phyloP scores from a whole-genome alignment of 2,113 vertebrate genomes.

The Megaceryle torquata region DNA sequence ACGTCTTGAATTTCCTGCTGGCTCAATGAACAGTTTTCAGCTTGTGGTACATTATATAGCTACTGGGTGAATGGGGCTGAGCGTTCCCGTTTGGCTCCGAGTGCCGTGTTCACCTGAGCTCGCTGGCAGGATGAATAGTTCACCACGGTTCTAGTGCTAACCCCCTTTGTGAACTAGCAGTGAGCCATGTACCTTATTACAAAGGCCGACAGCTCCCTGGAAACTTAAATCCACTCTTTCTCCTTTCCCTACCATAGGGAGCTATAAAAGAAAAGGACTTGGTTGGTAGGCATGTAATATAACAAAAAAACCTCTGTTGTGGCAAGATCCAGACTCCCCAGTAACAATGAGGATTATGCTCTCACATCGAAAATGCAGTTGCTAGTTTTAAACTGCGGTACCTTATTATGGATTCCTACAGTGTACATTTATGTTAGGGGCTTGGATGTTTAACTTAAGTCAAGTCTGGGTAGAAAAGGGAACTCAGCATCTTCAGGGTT shows the following conservation, averaged over 20 bases:
- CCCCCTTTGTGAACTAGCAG: conserved; percentile 65
- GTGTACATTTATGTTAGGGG: neutral
- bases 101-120: conserved; percentile 57
- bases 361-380: conserved; percentile 6
- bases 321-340: conserved; percentile 29
- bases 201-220: conserved; percentile 59
- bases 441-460: conserved; percentile 17
- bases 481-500: neutral
- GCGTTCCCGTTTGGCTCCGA: conserved; percentile 40
- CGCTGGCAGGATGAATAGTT: conserved; percentile 54
- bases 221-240: conserved; percentile 62
- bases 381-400: conserved; percentile 30
- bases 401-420: conserved; percentile 45
- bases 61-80: conserved; percentile 46
- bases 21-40: conserved; percentile 59
- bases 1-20: conserved; percentile 55
- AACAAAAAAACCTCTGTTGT: conserved; percentile 45
- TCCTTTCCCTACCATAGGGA: conserved; percentile 17
- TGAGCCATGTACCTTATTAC: conserved; percentile 55
- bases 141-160: neutral
- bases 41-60: conserved; percentile 61
- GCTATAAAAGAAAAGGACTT: conserved; percentile 54
- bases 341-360: conserved; percentile 48
- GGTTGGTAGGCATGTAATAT: conserved; percentile 54
- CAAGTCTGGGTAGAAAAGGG: neutral